phyloP scores from a whole-genome alignment of 2,797 vertebrate species.

The Xenopus petersii region DNA sequence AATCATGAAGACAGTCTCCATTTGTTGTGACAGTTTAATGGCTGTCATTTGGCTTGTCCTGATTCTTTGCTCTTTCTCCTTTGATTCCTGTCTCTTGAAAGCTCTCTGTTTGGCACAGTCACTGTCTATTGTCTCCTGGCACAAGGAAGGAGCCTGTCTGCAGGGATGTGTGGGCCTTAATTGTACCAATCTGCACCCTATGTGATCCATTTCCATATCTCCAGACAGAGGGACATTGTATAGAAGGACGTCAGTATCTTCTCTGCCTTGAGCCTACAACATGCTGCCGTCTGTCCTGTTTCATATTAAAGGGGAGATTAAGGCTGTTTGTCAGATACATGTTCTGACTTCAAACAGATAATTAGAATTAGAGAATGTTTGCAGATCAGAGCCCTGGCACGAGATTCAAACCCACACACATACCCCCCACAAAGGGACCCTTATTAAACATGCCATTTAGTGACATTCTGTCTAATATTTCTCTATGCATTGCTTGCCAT shows the following conservation, averaged over 20 bases:
- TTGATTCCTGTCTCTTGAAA: conserved; percentile 15
- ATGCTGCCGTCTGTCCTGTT: too few relatives aligned
- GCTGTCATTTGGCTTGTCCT: not conserved
- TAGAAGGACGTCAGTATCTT: not conserved
- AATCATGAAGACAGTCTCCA: conserved; percentile 1
- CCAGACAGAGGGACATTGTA: conserved; percentile 18
- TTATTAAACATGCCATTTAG: too few relatives aligned
- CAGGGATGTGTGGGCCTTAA: not conserved
- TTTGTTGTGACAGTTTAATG: conserved; percentile 20
- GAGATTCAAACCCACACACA: too few relatives aligned
- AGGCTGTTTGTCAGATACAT: too few relatives aligned
- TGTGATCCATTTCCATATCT: not conserved
- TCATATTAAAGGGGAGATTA: too few relatives aligned
- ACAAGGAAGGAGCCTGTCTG: not conserved
- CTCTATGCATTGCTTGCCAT: too few relatives aligned
- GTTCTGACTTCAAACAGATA: too few relatives aligned
- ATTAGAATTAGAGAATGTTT: too few relatives aligned
- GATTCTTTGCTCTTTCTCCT: not conserved
- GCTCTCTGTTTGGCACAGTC: conserved; percentile 26
- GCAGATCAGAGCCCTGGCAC: too few relatives aligned
- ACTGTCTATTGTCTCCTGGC: conserved; percentile 23
- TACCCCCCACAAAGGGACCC: too few relatives aligned
- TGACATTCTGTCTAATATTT: too few relatives aligned
- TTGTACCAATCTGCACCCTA: not conserved
- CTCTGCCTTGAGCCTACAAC: too few relatives aligned